Evolutionary conservation across 2,888 invertebrate species (phyloP).

Genomic region (Microctonus aethiopoides): DNA sequence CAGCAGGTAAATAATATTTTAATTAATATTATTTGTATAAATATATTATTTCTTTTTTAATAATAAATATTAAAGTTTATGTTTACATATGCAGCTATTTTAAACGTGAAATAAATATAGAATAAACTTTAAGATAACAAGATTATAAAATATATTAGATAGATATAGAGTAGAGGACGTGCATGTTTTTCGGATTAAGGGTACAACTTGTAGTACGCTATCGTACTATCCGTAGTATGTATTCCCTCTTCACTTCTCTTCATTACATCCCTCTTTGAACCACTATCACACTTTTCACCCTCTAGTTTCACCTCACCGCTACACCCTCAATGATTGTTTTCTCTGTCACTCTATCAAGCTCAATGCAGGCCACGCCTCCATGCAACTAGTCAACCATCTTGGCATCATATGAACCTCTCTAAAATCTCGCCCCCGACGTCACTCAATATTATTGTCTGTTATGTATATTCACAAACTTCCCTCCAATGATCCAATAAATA

Average conservation of each 20-base stretch:
- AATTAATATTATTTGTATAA: too few relatives aligned
- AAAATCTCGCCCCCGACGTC: too few relatives aligned
- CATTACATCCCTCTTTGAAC: constrained; percentile 26
- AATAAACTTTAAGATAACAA: too few relatives aligned
- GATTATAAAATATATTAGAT: too few relatives aligned
- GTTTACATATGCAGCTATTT: too few relatives aligned
- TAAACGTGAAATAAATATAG: too few relatives aligned
- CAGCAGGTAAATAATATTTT: constrained; percentile 94
- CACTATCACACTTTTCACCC: constrained; percentile 5
- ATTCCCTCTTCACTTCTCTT: constrained; percentile 34
- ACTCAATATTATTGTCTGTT: too few relatives aligned
- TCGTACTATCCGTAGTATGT: constrained; percentile 60
- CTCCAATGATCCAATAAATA: too few relatives aligned
- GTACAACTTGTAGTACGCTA: constrained; percentile 61
- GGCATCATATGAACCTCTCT: too few relatives aligned
- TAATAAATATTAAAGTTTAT: too few relatives aligned
- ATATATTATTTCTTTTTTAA: neutral
- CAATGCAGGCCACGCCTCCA: constrained; percentile 35
- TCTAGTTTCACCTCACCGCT: neutral
- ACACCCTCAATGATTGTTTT: neutral
- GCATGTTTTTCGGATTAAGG: constrained; percentile 47
- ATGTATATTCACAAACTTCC: too few relatives aligned
- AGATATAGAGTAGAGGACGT: constrained; percentile 32
- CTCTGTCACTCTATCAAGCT: constrained; percentile 16
- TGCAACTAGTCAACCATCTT: constrained; percentile 36